phyloP scores from a whole-genome alignment of 2,113 vertebrate genomes.

The Romanogobio albipinnatus region DNA sequence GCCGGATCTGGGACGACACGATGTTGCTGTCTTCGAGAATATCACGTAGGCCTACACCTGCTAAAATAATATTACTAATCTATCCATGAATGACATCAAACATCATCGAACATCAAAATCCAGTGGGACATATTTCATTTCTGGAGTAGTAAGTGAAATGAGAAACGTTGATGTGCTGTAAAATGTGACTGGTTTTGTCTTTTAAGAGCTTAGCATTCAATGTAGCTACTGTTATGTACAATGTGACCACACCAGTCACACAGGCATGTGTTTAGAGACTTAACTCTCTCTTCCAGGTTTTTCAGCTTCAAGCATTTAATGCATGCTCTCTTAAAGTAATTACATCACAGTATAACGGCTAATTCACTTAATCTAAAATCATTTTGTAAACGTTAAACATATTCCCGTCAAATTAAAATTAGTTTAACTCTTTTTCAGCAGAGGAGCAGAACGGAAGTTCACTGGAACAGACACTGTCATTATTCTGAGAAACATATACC shows the following conservation, averaged over 20 bases:
- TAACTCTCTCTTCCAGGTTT: slow-evolving; percentile 18
- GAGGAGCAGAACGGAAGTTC: background rate
- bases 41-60: background rate
- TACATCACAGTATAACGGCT: background rate
- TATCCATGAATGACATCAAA: background rate
- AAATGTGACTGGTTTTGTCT: background rate
- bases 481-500: slow-evolving; percentile 9
- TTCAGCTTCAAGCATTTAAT: background rate
- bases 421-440: background rate
- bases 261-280: background rate
- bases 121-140: background rate
- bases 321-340: background rate
- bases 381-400: background rate
- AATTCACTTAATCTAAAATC: background rate
- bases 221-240: background rate
- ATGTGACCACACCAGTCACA: background rate
- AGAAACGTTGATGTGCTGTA: background rate
- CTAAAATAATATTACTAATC: background rate
- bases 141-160: background rate
- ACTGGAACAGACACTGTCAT: background rate
- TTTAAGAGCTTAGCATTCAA: background rate
- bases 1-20: too few relatives aligned
- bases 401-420: background rate
- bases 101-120: background rate
- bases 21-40: background rate